A percentile compares a stretch with the other conserved stretches of the same genome.
Conservation (phyloP, 2,888 invertebrate species). For the Pachymerium ferrugineum region DNA sequence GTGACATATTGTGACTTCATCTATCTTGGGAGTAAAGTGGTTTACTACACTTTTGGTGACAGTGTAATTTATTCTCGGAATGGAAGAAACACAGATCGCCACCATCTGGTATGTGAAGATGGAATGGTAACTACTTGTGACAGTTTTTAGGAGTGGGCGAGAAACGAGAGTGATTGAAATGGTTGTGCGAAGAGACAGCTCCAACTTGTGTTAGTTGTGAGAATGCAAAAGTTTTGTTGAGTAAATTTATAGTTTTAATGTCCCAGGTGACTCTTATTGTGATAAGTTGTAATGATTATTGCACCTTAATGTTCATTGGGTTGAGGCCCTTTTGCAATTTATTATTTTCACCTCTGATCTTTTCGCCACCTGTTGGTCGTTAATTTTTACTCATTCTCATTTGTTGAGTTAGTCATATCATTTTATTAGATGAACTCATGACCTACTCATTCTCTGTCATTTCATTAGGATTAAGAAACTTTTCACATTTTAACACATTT, state of each 20-base stretch:
- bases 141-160: background rate
- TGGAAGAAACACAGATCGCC: background rate
- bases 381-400: background rate
- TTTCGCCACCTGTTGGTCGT: slow-evolving; percentile 2
- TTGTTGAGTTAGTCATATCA: background rate
- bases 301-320: background rate
- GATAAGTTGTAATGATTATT: slow-evolving; percentile 17
- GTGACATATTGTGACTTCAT: slow-evolving; percentile 18
- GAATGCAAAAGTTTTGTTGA: background rate
- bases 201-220: too few relatives aligned
- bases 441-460: background rate
- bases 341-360: background rate
- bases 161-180: too few relatives aligned
- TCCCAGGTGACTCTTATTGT: background rate
- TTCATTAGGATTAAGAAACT: background rate
- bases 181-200: too few relatives aligned
- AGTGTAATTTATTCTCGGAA: background rate
- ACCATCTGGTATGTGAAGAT: background rate
- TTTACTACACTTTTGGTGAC: slow-evolving; percentile 5
- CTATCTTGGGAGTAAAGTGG: slow-evolving; percentile 12
- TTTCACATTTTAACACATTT: too few relatives aligned
- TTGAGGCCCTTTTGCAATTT: background rate
- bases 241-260: slow-evolving; percentile 2
- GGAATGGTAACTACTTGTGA: background rate
- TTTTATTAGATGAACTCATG: background rate